Evolutionary conservation across 2,888 invertebrate genomes (phyloP), one percentile per base, ranked within the genome.

Genomic region (Capitulum mitella): DNA sequence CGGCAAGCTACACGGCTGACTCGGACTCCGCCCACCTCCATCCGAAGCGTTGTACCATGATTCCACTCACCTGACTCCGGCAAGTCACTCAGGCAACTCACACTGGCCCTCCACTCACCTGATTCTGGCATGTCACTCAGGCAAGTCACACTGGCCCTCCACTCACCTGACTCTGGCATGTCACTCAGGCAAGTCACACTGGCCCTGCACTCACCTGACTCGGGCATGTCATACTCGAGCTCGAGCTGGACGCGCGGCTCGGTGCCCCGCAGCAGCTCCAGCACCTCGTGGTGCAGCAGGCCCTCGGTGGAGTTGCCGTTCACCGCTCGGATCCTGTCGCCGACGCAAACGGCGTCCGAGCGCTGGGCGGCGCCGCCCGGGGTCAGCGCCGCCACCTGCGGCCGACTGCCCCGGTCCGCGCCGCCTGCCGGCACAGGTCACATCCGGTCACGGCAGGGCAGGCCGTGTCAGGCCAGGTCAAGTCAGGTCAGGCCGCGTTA

Each of bases 161-260:
- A 87, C 89, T 90, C 85, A 93, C 93, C 91, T 86, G 91, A 91
- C 84, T 92, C 91, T 46, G 93, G 93, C 85, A 94, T 89, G 81
- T 92, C 91, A 86, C n/a, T n/a, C n/a, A n/a, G n/a, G n/a, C n/a
- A n/a, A n/a, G n/a, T n/a, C n/a, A n/a, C n/a, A n/a, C n/a, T n/a
- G n/a, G n/a, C n/a, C n/a, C n/a, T n/a, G n/a, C 43, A 87, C 89
- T 90, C 85, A 93, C 93, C 91, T 86, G 91, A 91, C 84, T 92
- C 91, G 46, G 93, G 93, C 85, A 94, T 89, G 81, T 92, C 91
- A 86, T 94, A 94, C 84, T 93, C 93, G 82, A 94, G 90, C 86
- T 94, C 93, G 83, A 94, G 86, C n/a, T 91, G 88, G 16, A 93
- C 92, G 79, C 91, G 88, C 80, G 90, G 90, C 81, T 91, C 91